Evolutionary conservation across 1,140 invertebrate species (phyloP).

Genomic region (Drosophila repletoides): DNA sequence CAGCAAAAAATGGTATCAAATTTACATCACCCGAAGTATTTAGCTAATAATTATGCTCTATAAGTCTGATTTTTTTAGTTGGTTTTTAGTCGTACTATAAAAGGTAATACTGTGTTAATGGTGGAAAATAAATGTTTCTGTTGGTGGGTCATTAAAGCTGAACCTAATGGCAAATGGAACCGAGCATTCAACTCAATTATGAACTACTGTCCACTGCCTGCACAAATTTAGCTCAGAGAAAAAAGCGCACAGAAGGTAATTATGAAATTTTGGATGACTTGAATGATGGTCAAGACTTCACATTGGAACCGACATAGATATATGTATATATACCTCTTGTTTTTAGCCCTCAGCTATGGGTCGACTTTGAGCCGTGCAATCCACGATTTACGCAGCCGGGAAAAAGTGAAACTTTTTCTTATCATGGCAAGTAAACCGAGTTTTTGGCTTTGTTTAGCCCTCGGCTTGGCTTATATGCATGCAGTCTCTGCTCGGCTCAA

Average conservation of each 20-base stretch:
- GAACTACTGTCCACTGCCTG: constrained; percentile 3
- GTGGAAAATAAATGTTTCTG: constrained; percentile 24
- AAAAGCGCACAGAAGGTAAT: constrained; percentile 31
- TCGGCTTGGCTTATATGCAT: background rate
- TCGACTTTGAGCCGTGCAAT: constrained; percentile 17
- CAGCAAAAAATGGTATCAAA: too few species aligned
- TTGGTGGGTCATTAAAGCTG: constrained; percentile 33
- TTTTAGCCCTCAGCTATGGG: constrained; percentile 15
- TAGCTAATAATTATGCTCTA: too few species aligned
- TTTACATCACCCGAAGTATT: too few species aligned
- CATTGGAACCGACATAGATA: constrained; percentile 6
- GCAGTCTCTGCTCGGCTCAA: constrained; percentile 27
- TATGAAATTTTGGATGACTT: constrained; percentile 33
- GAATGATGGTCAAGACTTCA: constrained; percentile 24
- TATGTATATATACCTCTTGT: background rate
- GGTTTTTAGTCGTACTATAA: background rate
- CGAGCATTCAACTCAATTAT: constrained; percentile 38
- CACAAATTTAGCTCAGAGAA: constrained; percentile 2
- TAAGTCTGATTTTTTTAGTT: background rate
- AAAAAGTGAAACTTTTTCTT: constrained; percentile 58
- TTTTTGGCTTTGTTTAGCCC: constrained; percentile 35
- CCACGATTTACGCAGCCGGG: constrained; percentile 29
- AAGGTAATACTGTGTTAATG: constrained; percentile 30
- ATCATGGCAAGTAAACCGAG: constrained; percentile 32
- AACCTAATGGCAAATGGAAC: constrained; percentile 38